Conservation (phyloP, 2,797 vertebrate species). For the Threskiornis aethiopicus region DNA sequence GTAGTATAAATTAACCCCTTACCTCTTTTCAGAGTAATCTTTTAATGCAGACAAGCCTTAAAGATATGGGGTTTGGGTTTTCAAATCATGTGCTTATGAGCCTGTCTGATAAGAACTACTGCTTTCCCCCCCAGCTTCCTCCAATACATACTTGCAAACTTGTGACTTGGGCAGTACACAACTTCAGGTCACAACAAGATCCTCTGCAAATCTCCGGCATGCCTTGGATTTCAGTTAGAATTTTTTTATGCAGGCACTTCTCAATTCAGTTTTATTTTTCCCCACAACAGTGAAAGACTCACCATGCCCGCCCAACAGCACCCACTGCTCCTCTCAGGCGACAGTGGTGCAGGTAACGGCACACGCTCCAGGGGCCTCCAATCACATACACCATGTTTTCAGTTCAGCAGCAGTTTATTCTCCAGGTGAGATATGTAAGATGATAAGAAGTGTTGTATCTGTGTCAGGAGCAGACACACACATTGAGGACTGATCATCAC, state of each 20-base stretch:
- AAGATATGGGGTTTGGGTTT: neutral
- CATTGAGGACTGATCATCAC: fast-evolving
- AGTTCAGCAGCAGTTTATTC: neutral
- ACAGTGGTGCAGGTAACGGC: neutral
- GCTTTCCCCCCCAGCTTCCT: neutral
- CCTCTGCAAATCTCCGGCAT: neutral
- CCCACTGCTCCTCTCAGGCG: neutral
- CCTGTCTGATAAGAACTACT: neutral
- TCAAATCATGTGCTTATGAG: neutral
- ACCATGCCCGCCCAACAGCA: neutral
- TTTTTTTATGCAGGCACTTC: neutral
- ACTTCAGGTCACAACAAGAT: neutral
- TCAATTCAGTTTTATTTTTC: neutral
- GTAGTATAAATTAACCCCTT: neutral
- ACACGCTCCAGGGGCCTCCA: fast-evolving
- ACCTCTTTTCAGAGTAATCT: neutral
- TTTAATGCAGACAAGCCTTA: neutral
- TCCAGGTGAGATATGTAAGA: neutral
- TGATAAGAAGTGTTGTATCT: neutral
- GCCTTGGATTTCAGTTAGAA: neutral
- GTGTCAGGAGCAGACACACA: neutral
- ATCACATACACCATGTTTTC: neutral
- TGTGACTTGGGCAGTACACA: neutral
- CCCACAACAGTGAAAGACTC: neutral
- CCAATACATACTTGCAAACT: neutral